A percentile compares a stretch with the other conserved stretches of the same genome.
These are phyloP conservation scores for Tubulanus polymorphus DNA, from an alignment of 2,888 invertebrate genomes.

Conservation along the genomic window DNA sequence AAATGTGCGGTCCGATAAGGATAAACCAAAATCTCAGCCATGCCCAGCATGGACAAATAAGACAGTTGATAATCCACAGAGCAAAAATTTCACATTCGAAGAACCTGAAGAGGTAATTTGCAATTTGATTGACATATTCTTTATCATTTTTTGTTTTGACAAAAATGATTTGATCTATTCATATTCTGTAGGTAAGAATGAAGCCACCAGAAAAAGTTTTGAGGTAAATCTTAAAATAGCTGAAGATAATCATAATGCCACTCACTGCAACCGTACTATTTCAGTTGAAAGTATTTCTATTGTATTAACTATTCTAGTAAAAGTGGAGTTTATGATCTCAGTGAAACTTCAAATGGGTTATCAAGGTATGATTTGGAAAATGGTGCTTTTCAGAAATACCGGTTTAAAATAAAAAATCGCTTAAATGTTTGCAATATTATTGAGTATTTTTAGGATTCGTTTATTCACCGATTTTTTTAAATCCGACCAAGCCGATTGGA, in stretches of 20 bases:
- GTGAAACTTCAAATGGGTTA: slow-evolving; percentile 38
- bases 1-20: background rate
- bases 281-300: slow-evolving; percentile 2
- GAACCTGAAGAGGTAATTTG: background rate
- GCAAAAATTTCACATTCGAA: background rate
- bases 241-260: no score
- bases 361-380: slow-evolving; percentile 32
- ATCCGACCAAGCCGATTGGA: slow-evolving; percentile 27
- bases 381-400: background rate
- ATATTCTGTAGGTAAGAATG: background rate
- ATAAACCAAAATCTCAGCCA: background rate
- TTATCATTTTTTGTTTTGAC: background rate
- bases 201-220: background rate
- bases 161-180: background rate
- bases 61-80: background rate
- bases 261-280: no score
- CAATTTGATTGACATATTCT: background rate
- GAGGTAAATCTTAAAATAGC: no score
- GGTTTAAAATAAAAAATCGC: background rate
- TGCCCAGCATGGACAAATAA: background rate
- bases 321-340: slow-evolving; percentile 44
- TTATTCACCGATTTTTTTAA: slow-evolving; percentile 43
- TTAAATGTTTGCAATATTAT: background rate
- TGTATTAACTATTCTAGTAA: slow-evolving; percentile 28
- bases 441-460: no score